Base-by-base conservation (phyloP, 2,797 vertebrate genomes). In the Acanthurus leucopareius region DNA sequence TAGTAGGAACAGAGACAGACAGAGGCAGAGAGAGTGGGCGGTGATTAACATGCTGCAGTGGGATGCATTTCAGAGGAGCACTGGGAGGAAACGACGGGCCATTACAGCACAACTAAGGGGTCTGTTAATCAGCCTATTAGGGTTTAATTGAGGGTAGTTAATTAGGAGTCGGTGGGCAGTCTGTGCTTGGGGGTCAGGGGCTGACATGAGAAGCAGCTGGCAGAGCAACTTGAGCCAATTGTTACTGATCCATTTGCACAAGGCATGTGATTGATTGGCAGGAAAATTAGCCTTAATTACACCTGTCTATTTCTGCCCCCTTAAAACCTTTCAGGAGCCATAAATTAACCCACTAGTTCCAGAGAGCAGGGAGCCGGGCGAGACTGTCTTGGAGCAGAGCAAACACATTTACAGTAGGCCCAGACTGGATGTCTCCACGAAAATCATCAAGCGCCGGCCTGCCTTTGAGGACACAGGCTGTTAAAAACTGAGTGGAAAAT, bases 91-190 rank as follows among this genome's bases (percentile, higher is more conserved):
- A 93, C 82, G 80, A 92, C 79, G 63, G 88, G 84, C 89, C 91
- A 93, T 95, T 94, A 94, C 89, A 86, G 91, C 86, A 75, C 90
- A 88, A 88, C 85, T 90, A 86, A 93, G 86, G 40, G 88, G 89
- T 89, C 92, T 92, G 93, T 93, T 95, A 95, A 95, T 95, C 93
- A 95, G 92, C 82, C 93, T 93, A 94, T 96, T 95, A 95, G 91
- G 79, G 88, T 92, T 94, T 94, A 95, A 95, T 94, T 95, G 93
- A 94, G 89, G 92, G 92, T 88, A 92, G 92, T 93, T 95, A 92
- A 95, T 95, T 95, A 94, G 92, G 82, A 92, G 88, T 80, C 69
- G 60, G 85, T 92, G 88, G 89, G 92, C 75, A 86, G 90, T 87
- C 83, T 83, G 61, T 51, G 75, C 77, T 83, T 5, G 44, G 60